Conservation (phyloP, 2,888 invertebrate species). For the Drosophila barbarae region DNA sequence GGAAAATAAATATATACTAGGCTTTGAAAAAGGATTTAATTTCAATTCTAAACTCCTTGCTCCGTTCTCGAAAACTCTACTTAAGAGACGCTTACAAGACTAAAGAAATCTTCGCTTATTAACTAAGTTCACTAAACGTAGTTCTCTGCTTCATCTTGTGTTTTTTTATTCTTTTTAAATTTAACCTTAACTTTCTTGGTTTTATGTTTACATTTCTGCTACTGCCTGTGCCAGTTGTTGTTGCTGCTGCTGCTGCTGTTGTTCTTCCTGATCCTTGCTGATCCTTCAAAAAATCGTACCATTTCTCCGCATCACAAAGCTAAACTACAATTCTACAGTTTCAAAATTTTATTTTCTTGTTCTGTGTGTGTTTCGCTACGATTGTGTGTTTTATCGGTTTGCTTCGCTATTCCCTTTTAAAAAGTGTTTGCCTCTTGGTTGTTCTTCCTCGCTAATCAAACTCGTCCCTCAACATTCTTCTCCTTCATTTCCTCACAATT, state of each 20-base stretch:
- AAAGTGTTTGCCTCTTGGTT: constrained; percentile 61
- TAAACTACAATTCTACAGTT: constrained; percentile 57
- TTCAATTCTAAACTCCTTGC: constrained; percentile 33
- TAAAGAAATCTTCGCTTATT: constrained; percentile 53
- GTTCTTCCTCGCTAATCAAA: constrained; percentile 41
- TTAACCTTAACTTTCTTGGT: constrained; percentile 46
- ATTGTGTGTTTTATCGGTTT: constrained; percentile 36
- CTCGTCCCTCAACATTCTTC: not conserved
- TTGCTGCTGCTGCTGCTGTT: constrained; percentile 35
- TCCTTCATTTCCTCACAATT: not conserved
- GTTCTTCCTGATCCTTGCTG: constrained; percentile 18
- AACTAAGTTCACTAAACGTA: constrained; percentile 44
- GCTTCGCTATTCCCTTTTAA: constrained; percentile 43
- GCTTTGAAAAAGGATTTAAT: constrained; percentile 44
- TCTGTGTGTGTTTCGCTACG: constrained; percentile 33
- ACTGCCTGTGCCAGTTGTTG: constrained; percentile 41
- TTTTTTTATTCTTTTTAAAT: constrained; percentile 10
- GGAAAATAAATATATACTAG: constrained; percentile 55
- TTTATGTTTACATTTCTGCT: constrained; percentile 50
- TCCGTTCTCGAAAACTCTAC: constrained; percentile 28
- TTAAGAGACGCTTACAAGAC: constrained; percentile 49
- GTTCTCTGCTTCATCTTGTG: constrained; percentile 29
- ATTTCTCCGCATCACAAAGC: constrained; percentile 40
- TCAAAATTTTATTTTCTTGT: constrained; percentile 25
- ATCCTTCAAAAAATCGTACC: constrained; percentile 38